These are phyloP conservation scores for Rotaria macrura DNA, from an alignment of 2,888 invertebrate genomes.

Conservation along the genomic window DNA sequence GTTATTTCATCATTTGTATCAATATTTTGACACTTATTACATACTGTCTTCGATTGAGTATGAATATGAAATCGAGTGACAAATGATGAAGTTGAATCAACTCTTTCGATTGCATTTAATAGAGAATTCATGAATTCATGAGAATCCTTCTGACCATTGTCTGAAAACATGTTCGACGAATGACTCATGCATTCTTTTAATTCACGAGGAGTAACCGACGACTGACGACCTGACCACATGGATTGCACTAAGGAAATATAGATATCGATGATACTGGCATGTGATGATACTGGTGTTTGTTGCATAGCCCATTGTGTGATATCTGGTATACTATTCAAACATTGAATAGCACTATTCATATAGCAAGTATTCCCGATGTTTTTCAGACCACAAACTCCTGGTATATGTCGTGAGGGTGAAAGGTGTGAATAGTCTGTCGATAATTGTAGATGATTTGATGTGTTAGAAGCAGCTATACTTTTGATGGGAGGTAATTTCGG, in stretches of 20 bases:
- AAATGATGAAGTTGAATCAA: background rate
- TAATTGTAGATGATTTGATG: background rate
- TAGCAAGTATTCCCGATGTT: slow-evolving; percentile 10
- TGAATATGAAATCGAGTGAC: background rate
- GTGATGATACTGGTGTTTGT: background rate
- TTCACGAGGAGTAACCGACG: background rate
- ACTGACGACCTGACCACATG: background rate
- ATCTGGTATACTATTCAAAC: background rate
- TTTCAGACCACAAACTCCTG: background rate
- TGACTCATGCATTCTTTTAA: background rate
- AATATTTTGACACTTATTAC: background rate
- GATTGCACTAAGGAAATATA: background rate
- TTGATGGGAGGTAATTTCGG: background rate
- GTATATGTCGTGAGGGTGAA: background rate
- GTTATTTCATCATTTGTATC: background rate
- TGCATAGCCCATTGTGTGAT: background rate
- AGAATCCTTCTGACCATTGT: background rate
- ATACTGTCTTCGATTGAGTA: background rate
- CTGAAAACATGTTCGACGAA: background rate
- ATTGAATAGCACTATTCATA: slow-evolving; percentile 12
- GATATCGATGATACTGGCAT: background rate
- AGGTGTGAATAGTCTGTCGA: background rate
- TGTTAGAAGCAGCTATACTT: background rate
- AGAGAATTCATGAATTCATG: slow-evolving; percentile 16
- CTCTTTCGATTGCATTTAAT: background rate